Base-by-base conservation (phyloP, 2,113 vertebrate species). In the Entosphenus tridentatus region DNA sequence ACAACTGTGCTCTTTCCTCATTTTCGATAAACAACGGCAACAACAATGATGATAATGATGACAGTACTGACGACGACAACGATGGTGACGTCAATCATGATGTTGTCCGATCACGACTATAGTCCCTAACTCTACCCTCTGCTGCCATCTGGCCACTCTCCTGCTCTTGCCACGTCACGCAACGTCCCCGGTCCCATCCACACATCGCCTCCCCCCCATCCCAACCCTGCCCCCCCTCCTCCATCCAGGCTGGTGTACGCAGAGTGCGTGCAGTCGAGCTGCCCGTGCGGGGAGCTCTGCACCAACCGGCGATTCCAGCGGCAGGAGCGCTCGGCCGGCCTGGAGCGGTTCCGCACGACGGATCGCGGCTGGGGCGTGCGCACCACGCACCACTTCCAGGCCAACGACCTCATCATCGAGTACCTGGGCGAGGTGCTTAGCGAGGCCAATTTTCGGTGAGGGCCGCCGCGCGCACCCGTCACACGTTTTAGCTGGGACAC, bases 351-450 rank as follows among this genome's bases (percentile, higher is more conserved):
- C 78, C 82, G 91, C 12, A 86, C 91, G 0, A 91, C 90, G 68
- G 62, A 9, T 65, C 96, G 96, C 55, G 93, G 93, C 11, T 98
- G 93, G 93, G 93, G 93, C 10, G 96, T 98, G 74, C 89, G 93
- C 68, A 98, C 88, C 75, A 96, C 95, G 72, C 85, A 98, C 55
- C 68, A 85, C 13, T 83, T 96, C 3, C 86, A 85, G 70, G 78
- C 89, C 3, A 87, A 90, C 2, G 90, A 95, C 77, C 96, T 98
- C 74, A 96, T 98, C 83, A 96, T 96, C 10, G 93, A 98, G 74
- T 98, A 96, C 72, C 79, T 98, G 75, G 93, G 93, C 67, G 93
- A 98, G 75, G 93, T 98, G 69, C 91, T 98, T 71, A 98, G 91
- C 18, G 92, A 98, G 72, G 89, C 62, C 8, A 65, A 21, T 21